Percentiles rank a stretch among this genome's conserved stretches.
Conservation (phyloP, 92 coral and sea anemone species). For the Nematostella vectensis region DNA sequence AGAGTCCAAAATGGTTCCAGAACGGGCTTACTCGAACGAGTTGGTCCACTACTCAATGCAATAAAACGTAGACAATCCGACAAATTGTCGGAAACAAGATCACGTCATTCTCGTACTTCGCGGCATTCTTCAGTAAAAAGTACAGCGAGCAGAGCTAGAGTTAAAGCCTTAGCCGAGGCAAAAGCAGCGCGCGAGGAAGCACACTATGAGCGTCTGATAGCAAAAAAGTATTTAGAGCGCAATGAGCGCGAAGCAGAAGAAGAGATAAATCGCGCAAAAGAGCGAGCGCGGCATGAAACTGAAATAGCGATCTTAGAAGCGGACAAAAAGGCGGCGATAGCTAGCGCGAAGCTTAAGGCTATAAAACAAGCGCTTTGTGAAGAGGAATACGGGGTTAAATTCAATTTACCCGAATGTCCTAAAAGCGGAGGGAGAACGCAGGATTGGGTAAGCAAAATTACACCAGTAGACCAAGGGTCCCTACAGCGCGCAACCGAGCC, state of each 20-base stretch:
- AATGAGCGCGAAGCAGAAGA: conserved; percentile 32
- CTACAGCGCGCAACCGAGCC: too few relatives aligned
- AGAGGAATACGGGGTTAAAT: not conserved
- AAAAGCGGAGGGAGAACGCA: not conserved
- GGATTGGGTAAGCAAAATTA: not conserved
- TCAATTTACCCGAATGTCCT: not conserved
- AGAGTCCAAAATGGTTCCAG: not conserved
- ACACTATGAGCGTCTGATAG: conserved; percentile 26
- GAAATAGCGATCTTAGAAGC: conserved; percentile 27
- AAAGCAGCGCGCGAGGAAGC: conserved; percentile 28
- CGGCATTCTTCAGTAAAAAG: too few relatives aligned
- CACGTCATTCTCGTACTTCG: not conserved
- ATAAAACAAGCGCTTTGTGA: conserved; percentile 14
- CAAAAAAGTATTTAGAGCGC: conserved; percentile 16
- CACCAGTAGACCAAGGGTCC: not conserved
- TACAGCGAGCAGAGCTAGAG: not conserved
- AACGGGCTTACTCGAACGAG: not conserved
- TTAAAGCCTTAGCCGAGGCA: conserved; percentile 9
- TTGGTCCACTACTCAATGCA: not conserved
- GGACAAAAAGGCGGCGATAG: conserved; percentile 22
- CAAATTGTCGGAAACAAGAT: not conserved
- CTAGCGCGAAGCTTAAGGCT: conserved; percentile 25
- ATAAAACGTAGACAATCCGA: not conserved
- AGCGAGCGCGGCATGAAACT: conserved; percentile 23
- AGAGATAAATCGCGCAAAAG: conserved; percentile 18